Base-by-base conservation (phyloP, 2,113 vertebrate genomes). In the Epinephelus cyanopodus region DNA sequence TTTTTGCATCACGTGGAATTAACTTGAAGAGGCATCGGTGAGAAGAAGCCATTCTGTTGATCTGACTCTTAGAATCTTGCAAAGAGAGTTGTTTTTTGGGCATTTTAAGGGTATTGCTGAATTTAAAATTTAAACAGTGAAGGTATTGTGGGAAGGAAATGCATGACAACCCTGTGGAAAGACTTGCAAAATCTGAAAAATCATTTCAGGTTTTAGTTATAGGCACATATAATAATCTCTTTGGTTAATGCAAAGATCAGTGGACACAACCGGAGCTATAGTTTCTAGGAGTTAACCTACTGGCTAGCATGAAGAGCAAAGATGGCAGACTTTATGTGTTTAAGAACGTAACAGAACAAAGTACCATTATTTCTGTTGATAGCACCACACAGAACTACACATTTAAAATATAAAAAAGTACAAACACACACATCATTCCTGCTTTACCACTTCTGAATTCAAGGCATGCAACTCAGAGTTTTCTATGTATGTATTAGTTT, bases 1-100 rank as follows among this genome's bases (percentile, higher is more conserved):
- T 71, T 65, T 68, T 67, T 75, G 39, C n/a, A 61, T 75, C 57
- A 0, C 53, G 39, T 65, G 84, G 70, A 85, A 45, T 62, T 39
- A 64, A 77, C 79, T 53, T 75, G 47, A 63, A 29, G 61, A 75
- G 27, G 14, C 8, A 4, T 52, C 3, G 0, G 0, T 14, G 37
- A 64, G 54, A 42, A 47, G 18, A 61, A 45, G 11, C n/a, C n/a
- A 48, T 21, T 57, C 56, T 33, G 17, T 33, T 42, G 57, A 63
- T 42, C 19, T 50, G 12, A 29, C 33, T 29, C n/a, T 6, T 48
- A 37, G 1, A 23, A 47, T 56, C 8, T 29, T 42, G 47, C 27
- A 15, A 57, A 50, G 15, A 65, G 17, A 29, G 10, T 2, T 3
- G 15, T 64, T 39, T 15, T 53, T 42, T 15, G 61, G 39, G 37